These are phyloP conservation scores for Ictidomys tridecemlineatus DNA, from an alignment of 2,113 vertebrate genomes.

Conservation along the genomic window DNA sequence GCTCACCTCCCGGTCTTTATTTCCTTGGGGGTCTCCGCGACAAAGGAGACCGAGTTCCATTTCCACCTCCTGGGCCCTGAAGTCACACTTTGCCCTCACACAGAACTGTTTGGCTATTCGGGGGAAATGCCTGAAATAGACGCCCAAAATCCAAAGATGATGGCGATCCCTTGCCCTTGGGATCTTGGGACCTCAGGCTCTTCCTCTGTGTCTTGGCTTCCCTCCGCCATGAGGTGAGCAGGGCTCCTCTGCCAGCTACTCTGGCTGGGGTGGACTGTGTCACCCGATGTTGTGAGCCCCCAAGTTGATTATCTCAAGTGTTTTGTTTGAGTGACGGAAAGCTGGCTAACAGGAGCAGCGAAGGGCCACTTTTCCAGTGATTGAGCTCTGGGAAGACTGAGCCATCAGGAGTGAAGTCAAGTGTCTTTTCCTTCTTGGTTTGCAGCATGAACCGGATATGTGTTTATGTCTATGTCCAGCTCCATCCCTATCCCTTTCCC, in stretches of 20 bases:
- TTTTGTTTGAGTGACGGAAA: background rate
- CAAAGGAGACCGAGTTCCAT: background rate
- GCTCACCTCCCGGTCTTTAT: too few relatives aligned
- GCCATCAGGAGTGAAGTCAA: background rate
- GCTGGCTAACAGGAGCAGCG: background rate
- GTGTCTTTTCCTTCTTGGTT: background rate
- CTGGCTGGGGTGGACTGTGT: too few relatives aligned
- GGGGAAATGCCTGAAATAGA: background rate
- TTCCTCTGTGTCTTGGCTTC: background rate
- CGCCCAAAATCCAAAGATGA: background rate
- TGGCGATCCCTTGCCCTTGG: too few relatives aligned
- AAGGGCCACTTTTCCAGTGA: background rate
- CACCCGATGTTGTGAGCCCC: background rate
- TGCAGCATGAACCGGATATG: background rate
- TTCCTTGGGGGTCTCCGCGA: background rate
- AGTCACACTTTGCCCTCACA: background rate
- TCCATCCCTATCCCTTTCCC: fast-evolving
- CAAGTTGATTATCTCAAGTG: background rate
- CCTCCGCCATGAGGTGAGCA: too few relatives aligned
- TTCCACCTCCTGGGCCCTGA: background rate
- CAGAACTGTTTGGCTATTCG: background rate
- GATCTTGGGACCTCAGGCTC: too few relatives aligned
- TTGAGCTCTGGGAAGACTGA: background rate
- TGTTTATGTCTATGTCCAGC: background rate
- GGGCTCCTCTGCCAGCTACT: background rate